Base-by-base conservation (phyloP, 2,797 vertebrate genomes). In the Acanthopagrus latus region DNA sequence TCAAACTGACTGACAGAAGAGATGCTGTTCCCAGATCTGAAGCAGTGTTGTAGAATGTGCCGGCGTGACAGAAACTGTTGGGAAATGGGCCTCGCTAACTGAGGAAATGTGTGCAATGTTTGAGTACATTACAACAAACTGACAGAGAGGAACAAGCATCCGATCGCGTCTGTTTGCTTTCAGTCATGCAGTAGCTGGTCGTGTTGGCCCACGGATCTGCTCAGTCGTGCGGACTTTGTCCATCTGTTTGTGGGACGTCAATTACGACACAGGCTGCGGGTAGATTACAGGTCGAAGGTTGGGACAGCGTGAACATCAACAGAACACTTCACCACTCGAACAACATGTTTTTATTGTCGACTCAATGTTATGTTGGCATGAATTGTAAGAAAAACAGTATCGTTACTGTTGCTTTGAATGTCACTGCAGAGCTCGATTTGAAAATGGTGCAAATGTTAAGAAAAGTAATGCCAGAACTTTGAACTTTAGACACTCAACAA, bases 161-260 rank as follows among this genome's bases (percentile, higher is more conserved):
- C 55, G 4, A 51, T 74, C 25, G 4, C 2, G 27, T 74, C n/a
- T 85, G 87, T 91, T 89, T 88, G 64, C 73, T 0, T 73, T 83
- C 0, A 18, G 29, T 21, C 46, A 54, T 60, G 62, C 27, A 63
- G 9, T 21, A 10, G 52, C 5, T 12, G 9, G 16, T 13, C 33
- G 44, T 23, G 69, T 63, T 48, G 38, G n/a, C 17, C 5, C 20
- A 69, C 46, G 55, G 2, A 76, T 90, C 48, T 80, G 87, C 70
- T 80, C 74, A 80, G 65, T 51, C 82, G 16, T 5, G 85, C 50
- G 41, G 76, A 88, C 90, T 86, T 86, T 86, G 84, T 55, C 89
- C 79, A 81, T 88, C 91, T 90, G 88, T 85, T 83, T 82, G 33
- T 68, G 59, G 21, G 17, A 54, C 33, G n/a, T 62, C 0, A 3